phyloP scores from a whole-genome alignment of 2,113 vertebrate species.

The Lepidothrix coronata region DNA sequence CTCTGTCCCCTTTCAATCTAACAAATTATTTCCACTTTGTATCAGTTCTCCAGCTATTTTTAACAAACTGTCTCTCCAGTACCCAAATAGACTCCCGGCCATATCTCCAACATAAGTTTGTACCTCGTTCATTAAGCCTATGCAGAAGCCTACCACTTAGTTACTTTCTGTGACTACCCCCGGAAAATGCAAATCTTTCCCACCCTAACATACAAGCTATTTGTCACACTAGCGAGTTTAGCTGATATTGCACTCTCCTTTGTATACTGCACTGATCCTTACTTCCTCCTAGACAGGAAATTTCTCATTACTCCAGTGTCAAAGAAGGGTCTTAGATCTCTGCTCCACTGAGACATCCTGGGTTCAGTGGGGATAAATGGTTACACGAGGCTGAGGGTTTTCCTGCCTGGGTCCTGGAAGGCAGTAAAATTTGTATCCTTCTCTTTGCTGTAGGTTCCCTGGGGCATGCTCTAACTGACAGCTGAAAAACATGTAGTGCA shows the following conservation, averaged over 20 bases:
- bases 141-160: neutral
- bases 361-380: neutral
- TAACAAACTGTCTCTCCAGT: neutral
- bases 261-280: neutral
- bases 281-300: neutral
- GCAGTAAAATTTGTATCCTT: neutral
- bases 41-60: neutral
- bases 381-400: neutral
- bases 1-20: neutral
- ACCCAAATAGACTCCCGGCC: neutral
- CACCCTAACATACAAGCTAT: neutral
- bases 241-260: neutral
- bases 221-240: neutral
- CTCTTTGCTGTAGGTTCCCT: neutral
- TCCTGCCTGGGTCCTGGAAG: neutral
- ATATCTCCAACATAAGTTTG: neutral
- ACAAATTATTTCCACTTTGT: neutral
- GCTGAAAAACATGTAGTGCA: neutral
- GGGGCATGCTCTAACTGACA: neutral
- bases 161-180: neutral
- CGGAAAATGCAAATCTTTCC: neutral
- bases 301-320: neutral
- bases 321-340: neutral
- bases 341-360: neutral
- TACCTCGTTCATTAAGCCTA: neutral